Base-by-base conservation (phyloP, 2,113 vertebrate genomes). In the Puffinus mauretanicus region DNA sequence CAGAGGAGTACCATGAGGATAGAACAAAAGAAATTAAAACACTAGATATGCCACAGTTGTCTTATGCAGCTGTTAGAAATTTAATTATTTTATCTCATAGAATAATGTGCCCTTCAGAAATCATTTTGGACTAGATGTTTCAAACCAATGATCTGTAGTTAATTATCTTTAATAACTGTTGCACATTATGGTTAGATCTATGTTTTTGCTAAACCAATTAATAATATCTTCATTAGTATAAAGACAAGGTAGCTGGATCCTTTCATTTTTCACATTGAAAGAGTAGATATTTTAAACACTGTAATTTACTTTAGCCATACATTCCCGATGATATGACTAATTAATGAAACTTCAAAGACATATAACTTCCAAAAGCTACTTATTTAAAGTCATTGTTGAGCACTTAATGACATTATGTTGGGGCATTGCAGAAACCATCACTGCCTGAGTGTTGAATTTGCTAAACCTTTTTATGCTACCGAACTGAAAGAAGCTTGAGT, bases 91-190 rank as follows among this genome's bases (percentile, higher is more conserved):
- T 98, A 98, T 98, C 98, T 98, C 98, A 94, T 98, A 98, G 98
- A 98, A 98, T 98, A 98, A 98, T 98, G 98, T 98, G 98, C 98
- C 98, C 98, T 98, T 98, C 98, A 98, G 98, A 98, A 98, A 98
- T 98, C 98, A 98, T 98, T 98, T 98, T 98, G 98, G 98, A 98
- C 98, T 98, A 98, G 98, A 98, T 98, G 98, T 98, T 98, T 98
- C 98, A 98, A 98, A 98, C 98, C 98, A 98, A 98, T 98, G 98
- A 98, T 98, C 98, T 98, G 98, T 98, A 98, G 98, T 98, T 98
- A 98, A 98, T 98, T 98, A 98, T 98, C 98, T 98, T 98, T 98
- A 98, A 98, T 98, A 98, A 98, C 98, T 98, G 98, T 98, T 98
- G 98, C 98, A 98, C 98, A 98, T 98, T 98, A 98, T 98, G 98